phyloP scores from a whole-genome alignment of 2,113 vertebrate genomes.

The Uria lomvia region DNA sequence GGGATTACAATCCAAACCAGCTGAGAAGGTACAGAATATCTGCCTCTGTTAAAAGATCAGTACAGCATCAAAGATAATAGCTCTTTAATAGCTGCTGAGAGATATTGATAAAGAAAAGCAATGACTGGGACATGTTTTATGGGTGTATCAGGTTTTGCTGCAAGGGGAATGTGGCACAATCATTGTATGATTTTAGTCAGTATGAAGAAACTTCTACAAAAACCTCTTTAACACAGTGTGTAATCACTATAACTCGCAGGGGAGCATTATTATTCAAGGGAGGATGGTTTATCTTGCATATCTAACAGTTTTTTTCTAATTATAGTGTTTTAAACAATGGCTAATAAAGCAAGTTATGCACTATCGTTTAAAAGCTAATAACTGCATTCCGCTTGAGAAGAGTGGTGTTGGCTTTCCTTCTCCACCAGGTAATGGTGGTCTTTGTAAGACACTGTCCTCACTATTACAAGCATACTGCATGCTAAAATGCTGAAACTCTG shows the following conservation, averaged over 20 bases:
- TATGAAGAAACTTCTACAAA: background rate
- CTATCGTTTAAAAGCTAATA: background rate
- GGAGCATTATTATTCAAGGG: background rate
- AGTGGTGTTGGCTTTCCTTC: background rate
- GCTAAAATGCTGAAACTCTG: background rate
- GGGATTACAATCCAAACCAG: background rate
- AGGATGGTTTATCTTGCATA: conserved; percentile 20
- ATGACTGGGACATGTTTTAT: background rate
- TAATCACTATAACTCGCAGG: background rate
- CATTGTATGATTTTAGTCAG: background rate
- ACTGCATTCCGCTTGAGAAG: background rate
- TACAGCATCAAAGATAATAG: background rate
- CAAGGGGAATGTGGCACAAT: background rate
- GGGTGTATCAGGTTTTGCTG: background rate
- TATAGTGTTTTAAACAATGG: background rate
- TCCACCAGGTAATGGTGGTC: background rate
- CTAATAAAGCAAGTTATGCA: background rate
- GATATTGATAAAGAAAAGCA: background rate
- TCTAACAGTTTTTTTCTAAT: background rate
- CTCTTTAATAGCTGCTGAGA: background rate
- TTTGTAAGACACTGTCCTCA: background rate
- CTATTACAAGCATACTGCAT: background rate
- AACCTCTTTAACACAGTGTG: background rate
- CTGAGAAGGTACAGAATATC: background rate
- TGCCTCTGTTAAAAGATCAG: background rate